Evolutionary conservation across 2,113 vertebrate genomes (phyloP).

Genomic region (Pimephales promelas): DNA sequence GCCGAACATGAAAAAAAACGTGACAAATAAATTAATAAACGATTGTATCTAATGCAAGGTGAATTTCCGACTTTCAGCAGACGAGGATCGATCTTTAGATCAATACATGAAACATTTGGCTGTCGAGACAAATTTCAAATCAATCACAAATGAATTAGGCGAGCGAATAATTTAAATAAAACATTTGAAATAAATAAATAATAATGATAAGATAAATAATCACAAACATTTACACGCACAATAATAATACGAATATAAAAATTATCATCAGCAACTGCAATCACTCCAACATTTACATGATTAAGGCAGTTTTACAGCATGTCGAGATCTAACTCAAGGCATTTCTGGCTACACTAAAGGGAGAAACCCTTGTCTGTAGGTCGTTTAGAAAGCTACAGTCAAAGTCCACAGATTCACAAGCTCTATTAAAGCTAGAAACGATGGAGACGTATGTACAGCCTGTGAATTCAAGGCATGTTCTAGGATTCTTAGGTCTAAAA

Average conservation of each 20-base stretch:
- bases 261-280: slow-evolving; percentile 59
- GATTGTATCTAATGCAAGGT: slow-evolving; percentile 89
- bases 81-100: slow-evolving; percentile 3
- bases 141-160: slow-evolving; percentile 63
- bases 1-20: slow-evolving; percentile 86
- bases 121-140: slow-evolving; percentile 79
- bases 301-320: slow-evolving; percentile 91
- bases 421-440: slow-evolving; percentile 87
- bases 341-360: slow-evolving; percentile 88
- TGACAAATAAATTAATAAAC: slow-evolving; percentile 80
- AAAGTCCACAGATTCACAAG: slow-evolving; percentile 85
- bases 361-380: slow-evolving; percentile 72
- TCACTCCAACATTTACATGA: slow-evolving; percentile 68
- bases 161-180: slow-evolving; percentile 82
- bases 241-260: slow-evolving; percentile 70
- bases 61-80: slow-evolving; percentile 66
- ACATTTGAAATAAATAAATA: slow-evolving; percentile 93
- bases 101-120: slow-evolving; percentile 64
- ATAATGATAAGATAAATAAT: slow-evolving; percentile 87
- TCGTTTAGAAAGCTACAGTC: slow-evolving; percentile 79
- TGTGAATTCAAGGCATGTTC: slow-evolving; percentile 76
- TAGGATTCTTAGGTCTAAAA: slow-evolving; percentile 79
- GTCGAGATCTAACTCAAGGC: slow-evolving; percentile 83
- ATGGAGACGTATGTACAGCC: slow-evolving; percentile 74
- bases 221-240: slow-evolving; percentile 79